These are phyloP conservation scores for Podarcis raffonei DNA, from an alignment of 2,113 vertebrate species.

Conservation along the genomic window DNA sequence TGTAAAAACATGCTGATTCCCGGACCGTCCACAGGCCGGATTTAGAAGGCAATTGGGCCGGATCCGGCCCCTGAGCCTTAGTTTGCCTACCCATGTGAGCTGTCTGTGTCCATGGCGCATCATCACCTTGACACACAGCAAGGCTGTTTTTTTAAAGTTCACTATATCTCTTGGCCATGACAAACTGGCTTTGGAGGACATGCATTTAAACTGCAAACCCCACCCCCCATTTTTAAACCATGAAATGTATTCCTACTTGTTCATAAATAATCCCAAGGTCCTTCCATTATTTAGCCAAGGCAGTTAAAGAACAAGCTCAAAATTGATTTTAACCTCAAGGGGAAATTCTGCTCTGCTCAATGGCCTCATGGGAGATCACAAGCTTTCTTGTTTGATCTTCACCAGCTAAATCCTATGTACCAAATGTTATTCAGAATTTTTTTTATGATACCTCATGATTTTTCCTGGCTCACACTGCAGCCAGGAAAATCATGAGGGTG, in stretches of 20 bases:
- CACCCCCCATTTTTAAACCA: neutral
- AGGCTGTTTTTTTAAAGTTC: neutral
- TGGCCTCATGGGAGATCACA: neutral
- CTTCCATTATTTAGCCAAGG: neutral
- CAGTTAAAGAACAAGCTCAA: neutral
- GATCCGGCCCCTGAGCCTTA: too few relatives aligned
- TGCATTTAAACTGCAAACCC: neutral
- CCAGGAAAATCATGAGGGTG: too few relatives aligned
- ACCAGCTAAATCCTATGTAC: neutral
- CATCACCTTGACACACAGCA: too few relatives aligned
- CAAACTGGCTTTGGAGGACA: neutral
- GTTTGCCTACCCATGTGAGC: too few relatives aligned
- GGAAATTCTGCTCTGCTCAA: neutral
- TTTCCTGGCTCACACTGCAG: neutral
- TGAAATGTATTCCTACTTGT: neutral
- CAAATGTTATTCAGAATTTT: neutral
- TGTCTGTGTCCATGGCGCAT: too few relatives aligned
- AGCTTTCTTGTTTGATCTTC: neutral
- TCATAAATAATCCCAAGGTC: slow-evolving; percentile 4
- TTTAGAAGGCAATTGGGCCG: too few relatives aligned
- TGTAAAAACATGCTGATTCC: too few relatives aligned
- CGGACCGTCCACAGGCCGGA: too few relatives aligned
- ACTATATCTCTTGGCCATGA: neutral
- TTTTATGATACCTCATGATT: neutral
- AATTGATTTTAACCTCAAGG: neutral